Evolutionary conservation across 2,888 invertebrate species (phyloP).

Genomic region (Orthosia incerta): DNA sequence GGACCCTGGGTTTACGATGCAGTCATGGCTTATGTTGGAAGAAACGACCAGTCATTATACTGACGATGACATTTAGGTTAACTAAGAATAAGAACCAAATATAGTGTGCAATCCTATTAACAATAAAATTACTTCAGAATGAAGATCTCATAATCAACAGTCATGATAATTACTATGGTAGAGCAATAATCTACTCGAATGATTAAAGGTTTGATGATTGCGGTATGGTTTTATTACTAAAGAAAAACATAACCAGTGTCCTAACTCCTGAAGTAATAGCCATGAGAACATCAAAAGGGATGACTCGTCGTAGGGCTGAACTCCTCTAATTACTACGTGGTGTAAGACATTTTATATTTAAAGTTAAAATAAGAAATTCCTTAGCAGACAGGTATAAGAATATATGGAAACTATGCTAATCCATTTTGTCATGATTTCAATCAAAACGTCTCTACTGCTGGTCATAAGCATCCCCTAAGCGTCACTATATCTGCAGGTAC

Average conservation of each 20-base stretch:
- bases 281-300: not conserved
- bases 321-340: too few species aligned
- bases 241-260: not conserved
- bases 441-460: too few species aligned
- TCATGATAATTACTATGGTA: not conserved
- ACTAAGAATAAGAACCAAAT: constrained; percentile 11
- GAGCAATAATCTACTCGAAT: not conserved
- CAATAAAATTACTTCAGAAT: constrained; percentile 9
- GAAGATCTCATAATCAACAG: not conserved
- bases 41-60: constrained; percentile 45
- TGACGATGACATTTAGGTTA: constrained; percentile 38
- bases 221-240: constrained; percentile 1
- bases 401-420: not conserved
- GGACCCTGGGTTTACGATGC: constrained; percentile 67
- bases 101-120: not conserved
- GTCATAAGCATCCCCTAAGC: too few species aligned
- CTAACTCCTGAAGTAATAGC: not conserved
- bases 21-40: constrained; percentile 42
- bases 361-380: too few species aligned
- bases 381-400: not conserved
- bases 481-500: too few species aligned
- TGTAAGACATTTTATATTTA: too few species aligned
- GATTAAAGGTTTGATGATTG: not conserved
- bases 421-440: too few species aligned
- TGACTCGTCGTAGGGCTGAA: not conserved